Percentiles rank a stretch among this genome's conserved stretches.
Evolutionary conservation across 2,797 vertebrate genomes (phyloP).

Genomic region (Emys orbicularis): DNA sequence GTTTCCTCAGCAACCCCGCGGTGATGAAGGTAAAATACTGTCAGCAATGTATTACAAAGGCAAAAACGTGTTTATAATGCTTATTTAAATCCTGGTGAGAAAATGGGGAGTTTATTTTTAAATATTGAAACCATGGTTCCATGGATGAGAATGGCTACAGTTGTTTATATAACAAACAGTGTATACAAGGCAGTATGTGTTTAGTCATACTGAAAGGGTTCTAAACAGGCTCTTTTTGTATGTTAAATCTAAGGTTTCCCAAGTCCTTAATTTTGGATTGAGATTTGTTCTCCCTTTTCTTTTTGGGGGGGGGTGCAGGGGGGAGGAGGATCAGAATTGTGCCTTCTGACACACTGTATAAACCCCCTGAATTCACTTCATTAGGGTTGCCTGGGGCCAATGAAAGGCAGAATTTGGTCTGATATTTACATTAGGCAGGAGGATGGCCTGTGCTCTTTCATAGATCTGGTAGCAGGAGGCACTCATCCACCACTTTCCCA

Average conservation of each 20-base stretch:
- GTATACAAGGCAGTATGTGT: accelerated
- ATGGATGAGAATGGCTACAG: neutral
- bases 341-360: neutral
- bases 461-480: neutral
- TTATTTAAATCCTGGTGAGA: neutral
- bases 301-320: too few species aligned
- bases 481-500: neutral
- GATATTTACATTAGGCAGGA: neutral
- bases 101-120: neutral
- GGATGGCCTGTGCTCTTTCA: neutral
- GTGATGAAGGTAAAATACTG: slow-evolving; percentile 91
- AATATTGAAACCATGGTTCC: accelerated
- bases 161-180: accelerated
- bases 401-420: neutral
- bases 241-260: neutral
- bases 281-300: neutral
- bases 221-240: neutral
- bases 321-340: neutral
- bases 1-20: slow-evolving; percentile 98
- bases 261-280: neutral
- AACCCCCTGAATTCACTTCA: neutral
- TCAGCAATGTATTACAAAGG: neutral
- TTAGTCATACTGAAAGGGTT: neutral
- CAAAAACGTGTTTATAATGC: neutral
- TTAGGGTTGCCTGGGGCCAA: neutral